A percentile compares a stretch with the other conserved stretches of the same genome.
phyloP scores from a whole-genome alignment of 2,113 vertebrate species.

The Tylochromis polylepis region DNA sequence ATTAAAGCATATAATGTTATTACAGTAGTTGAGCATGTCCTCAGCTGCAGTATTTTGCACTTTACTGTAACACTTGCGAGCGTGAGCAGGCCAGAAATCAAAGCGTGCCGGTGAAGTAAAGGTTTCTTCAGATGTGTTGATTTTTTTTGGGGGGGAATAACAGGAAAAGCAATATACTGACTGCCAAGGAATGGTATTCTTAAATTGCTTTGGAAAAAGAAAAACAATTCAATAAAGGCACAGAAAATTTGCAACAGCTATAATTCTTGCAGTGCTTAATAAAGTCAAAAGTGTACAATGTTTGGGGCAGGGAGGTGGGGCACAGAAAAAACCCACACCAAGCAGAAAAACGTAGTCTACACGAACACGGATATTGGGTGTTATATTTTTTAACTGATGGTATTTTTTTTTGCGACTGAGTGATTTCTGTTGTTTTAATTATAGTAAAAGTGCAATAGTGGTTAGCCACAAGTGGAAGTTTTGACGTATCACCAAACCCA shows the following conservation, averaged over 20 bases:
- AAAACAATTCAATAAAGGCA: neutral
- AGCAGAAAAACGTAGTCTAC: neutral
- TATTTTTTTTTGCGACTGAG: neutral
- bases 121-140: neutral
- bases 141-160: neutral
- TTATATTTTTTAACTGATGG: neutral
- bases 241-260: neutral
- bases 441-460: neutral
- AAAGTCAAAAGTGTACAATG: neutral
- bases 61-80: neutral
- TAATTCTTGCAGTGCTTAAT: neutral
- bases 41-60: neutral
- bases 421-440: neutral
- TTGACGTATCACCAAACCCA: neutral
- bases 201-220: neutral
- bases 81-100: neutral
- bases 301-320: neutral
- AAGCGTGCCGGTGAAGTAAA: neutral
- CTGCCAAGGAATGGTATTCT: neutral
- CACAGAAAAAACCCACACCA: fast-evolving
- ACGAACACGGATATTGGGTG: neutral
- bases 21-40: neutral
- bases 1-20: neutral
- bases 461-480: neutral
- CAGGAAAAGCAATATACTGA: neutral